These are phyloP conservation scores for Scartelaos histophorus DNA, from an alignment of 2,113 vertebrate genomes.

Conservation along the genomic window DNA sequence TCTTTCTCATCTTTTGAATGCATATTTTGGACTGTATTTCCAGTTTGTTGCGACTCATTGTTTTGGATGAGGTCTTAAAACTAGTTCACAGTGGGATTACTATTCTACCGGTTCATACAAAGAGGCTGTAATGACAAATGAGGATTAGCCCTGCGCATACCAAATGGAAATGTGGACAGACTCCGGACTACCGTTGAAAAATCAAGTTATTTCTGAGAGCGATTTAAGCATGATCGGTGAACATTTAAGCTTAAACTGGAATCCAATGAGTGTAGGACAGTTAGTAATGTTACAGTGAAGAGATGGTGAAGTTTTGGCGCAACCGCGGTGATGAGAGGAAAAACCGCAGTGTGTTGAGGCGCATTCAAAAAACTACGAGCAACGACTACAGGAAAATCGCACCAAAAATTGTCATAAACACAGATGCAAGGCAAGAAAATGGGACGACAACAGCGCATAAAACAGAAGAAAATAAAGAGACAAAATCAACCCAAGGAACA, in stretches of 20 bases:
- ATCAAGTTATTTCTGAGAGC: background rate
- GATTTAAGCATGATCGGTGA: background rate
- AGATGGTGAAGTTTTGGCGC: conserved; percentile 10
- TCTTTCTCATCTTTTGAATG: background rate
- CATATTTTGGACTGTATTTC: background rate
- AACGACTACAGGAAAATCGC: background rate
- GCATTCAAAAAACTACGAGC: background rate
- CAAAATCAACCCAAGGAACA: background rate
- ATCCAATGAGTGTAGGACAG: background rate
- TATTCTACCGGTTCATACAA: conserved; percentile 1
- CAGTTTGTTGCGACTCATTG: background rate
- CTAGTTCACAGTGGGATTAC: conserved; percentile 9
- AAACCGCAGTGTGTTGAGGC: background rate
- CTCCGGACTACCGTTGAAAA: background rate
- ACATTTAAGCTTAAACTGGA: background rate
- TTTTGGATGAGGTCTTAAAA: background rate
- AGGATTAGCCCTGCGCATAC: background rate
- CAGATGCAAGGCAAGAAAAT: background rate
- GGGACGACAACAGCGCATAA: background rate
- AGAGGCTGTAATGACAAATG: background rate
- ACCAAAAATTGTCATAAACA: background rate
- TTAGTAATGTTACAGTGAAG: background rate
- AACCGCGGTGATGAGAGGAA: background rate
- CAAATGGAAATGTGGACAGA: background rate
- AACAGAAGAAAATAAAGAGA: background rate